Conservation (phyloP, 2,797 vertebrate genomes). For the Falco biarmicus region DNA sequence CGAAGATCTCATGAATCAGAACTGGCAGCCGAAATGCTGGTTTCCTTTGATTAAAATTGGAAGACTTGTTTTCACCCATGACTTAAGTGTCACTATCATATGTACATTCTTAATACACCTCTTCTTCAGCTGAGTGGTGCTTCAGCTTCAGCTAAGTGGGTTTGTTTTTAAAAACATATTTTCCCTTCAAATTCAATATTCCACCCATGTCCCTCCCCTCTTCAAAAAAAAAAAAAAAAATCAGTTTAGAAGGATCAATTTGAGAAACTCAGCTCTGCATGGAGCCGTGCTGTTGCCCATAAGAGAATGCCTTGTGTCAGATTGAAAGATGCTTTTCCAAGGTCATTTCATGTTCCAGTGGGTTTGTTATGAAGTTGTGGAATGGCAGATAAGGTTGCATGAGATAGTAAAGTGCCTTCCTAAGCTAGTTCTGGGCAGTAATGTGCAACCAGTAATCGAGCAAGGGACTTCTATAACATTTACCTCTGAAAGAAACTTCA, state of each 20-base stretch:
- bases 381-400: conserved; percentile 16
- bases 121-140: conserved; percentile 42
- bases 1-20: conserved; percentile 46
- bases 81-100: not conserved
- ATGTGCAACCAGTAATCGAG: conserved; percentile 53
- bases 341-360: conserved; percentile 46
- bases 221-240: not conserved
- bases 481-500: not conserved
- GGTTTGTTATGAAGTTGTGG: conserved; percentile 42
- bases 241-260: not conserved
- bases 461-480: not conserved
- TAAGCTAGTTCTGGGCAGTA: conserved; percentile 59
- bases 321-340: conserved; percentile 50
- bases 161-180: conserved; percentile 49
- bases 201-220: not conserved
- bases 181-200: conserved; percentile 1
- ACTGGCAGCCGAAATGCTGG: not conserved
- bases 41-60: conserved; percentile 40
- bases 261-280: not conserved
- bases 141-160: conserved; percentile 39
- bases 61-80: conserved; percentile 42
- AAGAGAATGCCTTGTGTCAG: not conserved
- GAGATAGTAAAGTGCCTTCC: conserved; percentile 64
- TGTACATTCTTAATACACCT: conserved; percentile 20
- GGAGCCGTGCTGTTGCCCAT: not conserved